These are phyloP conservation scores for Potorous gilbertii DNA, from an alignment of 2,797 vertebrate species.

Conservation along the genomic window DNA sequence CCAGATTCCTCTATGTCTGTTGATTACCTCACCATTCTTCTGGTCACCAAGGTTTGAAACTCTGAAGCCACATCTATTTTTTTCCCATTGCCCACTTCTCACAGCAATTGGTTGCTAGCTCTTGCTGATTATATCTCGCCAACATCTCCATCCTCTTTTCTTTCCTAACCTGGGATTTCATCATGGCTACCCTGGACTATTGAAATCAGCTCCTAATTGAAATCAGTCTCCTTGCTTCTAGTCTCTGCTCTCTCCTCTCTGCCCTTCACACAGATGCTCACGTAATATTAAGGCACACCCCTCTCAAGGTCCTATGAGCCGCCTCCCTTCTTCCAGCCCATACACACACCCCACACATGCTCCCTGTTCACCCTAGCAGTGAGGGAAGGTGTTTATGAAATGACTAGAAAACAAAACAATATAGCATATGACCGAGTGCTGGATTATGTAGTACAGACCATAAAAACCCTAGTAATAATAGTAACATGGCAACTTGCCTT, in stretches of 20 bases:
- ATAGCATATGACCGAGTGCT: not conserved
- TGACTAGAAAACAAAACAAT: not conserved
- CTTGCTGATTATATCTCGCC: not conserved
- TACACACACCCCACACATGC: too few species aligned
- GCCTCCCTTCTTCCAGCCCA: too few species aligned
- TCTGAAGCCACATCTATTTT: not conserved
- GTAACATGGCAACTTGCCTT: not conserved
- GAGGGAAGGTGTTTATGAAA: not conserved
- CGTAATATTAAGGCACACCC: not conserved
- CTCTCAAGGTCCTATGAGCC: too few species aligned
- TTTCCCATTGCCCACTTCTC: not conserved
- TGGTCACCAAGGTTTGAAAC: not conserved
- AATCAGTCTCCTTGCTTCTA: not conserved
- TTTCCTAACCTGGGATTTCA: accelerated
- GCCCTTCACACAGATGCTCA: not conserved
- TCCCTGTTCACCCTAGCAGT: not conserved
- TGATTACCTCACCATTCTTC: not conserved
- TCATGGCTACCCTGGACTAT: not conserved
- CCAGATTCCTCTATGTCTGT: not conserved
- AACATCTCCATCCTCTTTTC: not conserved
- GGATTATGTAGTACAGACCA: not conserved
- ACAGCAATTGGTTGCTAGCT: not conserved
- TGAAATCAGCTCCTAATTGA: not conserved
- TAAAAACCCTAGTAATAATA: not conserved
- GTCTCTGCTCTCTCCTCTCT: not conserved